These are phyloP conservation scores for Alethe diademata DNA, from an alignment of 2,113 vertebrate genomes.

Conservation along the genomic window DNA sequence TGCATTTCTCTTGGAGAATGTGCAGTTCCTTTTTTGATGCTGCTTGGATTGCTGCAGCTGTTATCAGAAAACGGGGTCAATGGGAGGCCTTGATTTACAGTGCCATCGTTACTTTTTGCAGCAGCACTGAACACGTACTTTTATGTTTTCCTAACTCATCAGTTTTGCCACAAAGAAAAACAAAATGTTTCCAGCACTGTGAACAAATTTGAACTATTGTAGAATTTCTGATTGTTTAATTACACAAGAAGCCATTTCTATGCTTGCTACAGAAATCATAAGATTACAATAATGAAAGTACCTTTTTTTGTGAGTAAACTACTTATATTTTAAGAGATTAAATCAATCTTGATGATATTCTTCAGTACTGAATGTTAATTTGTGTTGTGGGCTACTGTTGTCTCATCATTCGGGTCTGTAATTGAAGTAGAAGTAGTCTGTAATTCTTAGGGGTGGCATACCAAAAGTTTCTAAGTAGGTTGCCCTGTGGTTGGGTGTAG, in stretches of 20 bases:
- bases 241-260: background rate
- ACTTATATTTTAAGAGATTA: background rate
- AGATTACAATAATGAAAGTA: background rate
- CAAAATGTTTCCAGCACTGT: background rate
- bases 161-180: background rate
- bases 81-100: background rate
- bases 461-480: background rate
- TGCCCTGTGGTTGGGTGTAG: background rate
- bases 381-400: background rate
- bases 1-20: background rate
- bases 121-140: background rate
- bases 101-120: accelerated
- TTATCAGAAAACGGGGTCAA: background rate
- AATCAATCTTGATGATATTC: background rate
- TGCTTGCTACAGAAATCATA: background rate
- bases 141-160: background rate
- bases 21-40: background rate
- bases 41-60: accelerated
- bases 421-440: background rate
- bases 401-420: background rate
- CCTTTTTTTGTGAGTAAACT: background rate
- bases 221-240: background rate
- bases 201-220: background rate
- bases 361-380: background rate
- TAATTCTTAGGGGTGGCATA: background rate